Evolutionary conservation across 1,140 invertebrate genomes (phyloP).

Genomic region (Achroia grisella): DNA sequence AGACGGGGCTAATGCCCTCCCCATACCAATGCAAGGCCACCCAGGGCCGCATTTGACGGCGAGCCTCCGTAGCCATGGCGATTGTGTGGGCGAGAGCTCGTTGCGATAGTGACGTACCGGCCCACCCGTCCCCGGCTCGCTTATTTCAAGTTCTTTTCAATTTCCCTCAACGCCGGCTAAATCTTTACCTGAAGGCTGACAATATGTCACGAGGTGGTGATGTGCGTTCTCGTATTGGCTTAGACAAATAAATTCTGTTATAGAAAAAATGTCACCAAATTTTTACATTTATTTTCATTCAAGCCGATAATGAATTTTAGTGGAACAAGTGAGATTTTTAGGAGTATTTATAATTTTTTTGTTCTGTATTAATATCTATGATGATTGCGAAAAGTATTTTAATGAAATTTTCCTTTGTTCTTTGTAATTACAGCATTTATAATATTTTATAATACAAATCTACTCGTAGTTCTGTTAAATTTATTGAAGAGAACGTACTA

Average conservation of each 20-base stretch:
- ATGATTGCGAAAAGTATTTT: no score
- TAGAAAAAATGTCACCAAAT: conserved; percentile 8
- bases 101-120: conserved; percentile 54
- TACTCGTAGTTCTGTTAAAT: no score
- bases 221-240: no score
- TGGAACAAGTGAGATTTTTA: no score
- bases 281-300: neutral
- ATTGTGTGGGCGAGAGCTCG: conserved; percentile 46
- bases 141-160: conserved; percentile 61
- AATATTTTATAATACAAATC: no score
- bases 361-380: no score
- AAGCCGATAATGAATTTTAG: no score
- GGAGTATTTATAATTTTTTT: no score
- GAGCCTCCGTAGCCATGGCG: conserved; percentile 49
- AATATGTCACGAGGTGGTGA: neutral
- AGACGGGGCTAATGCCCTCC: conserved; percentile 67
- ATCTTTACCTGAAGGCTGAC: conserved; percentile 48
- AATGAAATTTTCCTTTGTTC: no score
- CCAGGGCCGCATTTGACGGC: conserved; percentile 58
- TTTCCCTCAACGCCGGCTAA: conserved; percentile 52
- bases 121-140: conserved; percentile 15
- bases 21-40: conserved; percentile 69
- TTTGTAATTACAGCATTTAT: no score
- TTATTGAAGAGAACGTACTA: no score
- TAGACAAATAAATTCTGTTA: conserved; percentile 7